Evolutionary conservation across 2,797 vertebrate genomes (phyloP), one percentile per base, ranked within the genome.

Genomic region (Acipenser oxyrinchus): DNA sequence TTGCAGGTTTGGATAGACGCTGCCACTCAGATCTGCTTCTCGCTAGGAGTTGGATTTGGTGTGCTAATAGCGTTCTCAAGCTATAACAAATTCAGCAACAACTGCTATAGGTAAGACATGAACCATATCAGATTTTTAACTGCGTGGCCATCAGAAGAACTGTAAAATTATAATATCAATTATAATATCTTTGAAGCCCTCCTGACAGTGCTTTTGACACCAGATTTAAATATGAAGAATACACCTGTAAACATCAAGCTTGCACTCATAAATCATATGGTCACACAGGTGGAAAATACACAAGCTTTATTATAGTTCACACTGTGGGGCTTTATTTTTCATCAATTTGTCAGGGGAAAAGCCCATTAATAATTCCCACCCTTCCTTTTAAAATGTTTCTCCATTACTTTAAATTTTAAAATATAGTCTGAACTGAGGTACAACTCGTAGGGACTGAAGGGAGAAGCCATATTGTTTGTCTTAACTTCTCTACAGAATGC

Each of bases 51-150:
- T 60, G 94, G 94, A 71, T 94, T 95, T 76, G 94, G 94, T 81
- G 94, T 95, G 81, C 89, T 95, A 77, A 95, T 95, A 37, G 94
- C 94, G 67, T 95, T 95, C 86, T 94, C 94, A 81, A 95, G 94
- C 77, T 95, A 95, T 87, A 95, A 95, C 79, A 93, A 94, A 85
- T 95, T 95, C 85, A 92, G 90, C 87, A 95, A 95, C 86, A 93
- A 95, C 86, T 95, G 93, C 78, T 95, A 94, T 81, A 91, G 93
- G 93, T 94, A 79, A 76, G 78, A 1, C 7, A 8, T 3, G 49
- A 23, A 11, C 66, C n/a, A 53, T 51, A 49, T 66, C 23, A 59
- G 65, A 37, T 60, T n/a, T 57, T 61, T 65, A 65, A 70, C 60
- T 58, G 66, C 53, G 63, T 48, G 37, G 48, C 37, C 65, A 60